Evolutionary conservation across 2,797 vertebrate genomes (phyloP).

Genomic region (Mus caroli): DNA sequence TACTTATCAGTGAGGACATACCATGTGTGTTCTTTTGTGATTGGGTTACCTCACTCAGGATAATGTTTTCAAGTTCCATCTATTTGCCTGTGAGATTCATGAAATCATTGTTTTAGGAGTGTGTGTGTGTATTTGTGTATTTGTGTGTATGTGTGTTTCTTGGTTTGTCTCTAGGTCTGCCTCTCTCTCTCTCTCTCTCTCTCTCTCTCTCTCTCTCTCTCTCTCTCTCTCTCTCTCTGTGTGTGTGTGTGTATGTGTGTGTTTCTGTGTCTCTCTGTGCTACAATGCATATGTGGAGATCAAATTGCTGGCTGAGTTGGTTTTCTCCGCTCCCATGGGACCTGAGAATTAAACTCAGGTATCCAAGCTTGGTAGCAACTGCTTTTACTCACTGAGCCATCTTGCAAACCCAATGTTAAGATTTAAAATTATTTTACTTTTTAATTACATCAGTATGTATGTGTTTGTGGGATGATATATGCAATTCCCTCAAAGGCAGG

Average conservation of each 20-base stretch:
- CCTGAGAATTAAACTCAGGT: neutral
- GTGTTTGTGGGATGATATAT: neutral
- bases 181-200: neutral
- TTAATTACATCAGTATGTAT: neutral
- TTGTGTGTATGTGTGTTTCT: neutral
- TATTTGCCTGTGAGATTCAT: too few relatives aligned
- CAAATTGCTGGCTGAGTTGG: neutral
- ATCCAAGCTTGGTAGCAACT: neutral
- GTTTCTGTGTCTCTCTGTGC: neutral
- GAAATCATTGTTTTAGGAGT: neutral
- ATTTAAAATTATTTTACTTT: neutral
- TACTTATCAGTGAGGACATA: too few relatives aligned
- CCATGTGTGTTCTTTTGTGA: too few relatives aligned
- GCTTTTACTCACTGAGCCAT: neutral
- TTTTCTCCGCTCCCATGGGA: neutral
- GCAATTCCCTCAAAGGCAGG: neutral
- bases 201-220: neutral
- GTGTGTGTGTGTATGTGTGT: neutral
- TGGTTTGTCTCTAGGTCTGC: neutral
- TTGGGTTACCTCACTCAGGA: too few relatives aligned
- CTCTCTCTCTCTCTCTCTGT: neutral
- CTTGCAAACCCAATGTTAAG: neutral
- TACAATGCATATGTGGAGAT: neutral
- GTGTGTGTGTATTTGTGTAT: neutral
- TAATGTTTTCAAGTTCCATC: too few relatives aligned